These are phyloP conservation scores for Drosophila acutilabella DNA, from an alignment of 2,888 invertebrate species.

Conservation along the genomic window DNA sequence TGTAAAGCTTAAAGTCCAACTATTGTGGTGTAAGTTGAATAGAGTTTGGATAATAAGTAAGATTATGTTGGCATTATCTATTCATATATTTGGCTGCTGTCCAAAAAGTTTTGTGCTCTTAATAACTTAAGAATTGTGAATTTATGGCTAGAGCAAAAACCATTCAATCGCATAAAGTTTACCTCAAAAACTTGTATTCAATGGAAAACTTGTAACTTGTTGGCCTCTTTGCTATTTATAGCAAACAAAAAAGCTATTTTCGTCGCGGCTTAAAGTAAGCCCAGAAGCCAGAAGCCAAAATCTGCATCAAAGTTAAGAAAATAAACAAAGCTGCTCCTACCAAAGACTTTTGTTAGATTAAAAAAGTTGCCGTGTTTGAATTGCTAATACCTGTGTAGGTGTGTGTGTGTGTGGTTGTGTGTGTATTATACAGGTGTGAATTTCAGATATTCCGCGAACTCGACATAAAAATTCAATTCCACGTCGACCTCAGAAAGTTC, in stretches of 20 bases:
- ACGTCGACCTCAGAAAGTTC: constrained; percentile 48
- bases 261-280: constrained; percentile 6
- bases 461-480: constrained; percentile 62
- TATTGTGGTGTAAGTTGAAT: constrained; percentile 6
- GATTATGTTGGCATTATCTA: constrained; percentile 20
- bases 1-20: not conserved
- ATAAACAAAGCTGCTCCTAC: constrained; percentile 20
- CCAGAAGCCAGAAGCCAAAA: constrained; percentile 4
- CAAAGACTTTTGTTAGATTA: constrained; percentile 43
- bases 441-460: constrained; percentile 14
- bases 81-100: constrained; percentile 24
- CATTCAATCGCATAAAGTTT: constrained; percentile 51
- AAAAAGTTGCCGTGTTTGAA: constrained; percentile 60
- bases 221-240: constrained; percentile 1
- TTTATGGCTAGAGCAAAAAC: constrained; percentile 26
- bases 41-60: constrained; percentile 15
- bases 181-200: constrained; percentile 36
- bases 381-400: constrained; percentile 57
- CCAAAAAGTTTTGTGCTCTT: constrained; percentile 19
- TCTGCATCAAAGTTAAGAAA: constrained; percentile 23
- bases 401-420: constrained; percentile 11
- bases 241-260: constrained; percentile 4
- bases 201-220: constrained; percentile 24
- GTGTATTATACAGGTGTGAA: constrained; percentile 41
- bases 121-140: constrained; percentile 29